phyloP scores from a whole-genome alignment of 2,113 vertebrate genomes.

The Chloebia gouldiae region DNA sequence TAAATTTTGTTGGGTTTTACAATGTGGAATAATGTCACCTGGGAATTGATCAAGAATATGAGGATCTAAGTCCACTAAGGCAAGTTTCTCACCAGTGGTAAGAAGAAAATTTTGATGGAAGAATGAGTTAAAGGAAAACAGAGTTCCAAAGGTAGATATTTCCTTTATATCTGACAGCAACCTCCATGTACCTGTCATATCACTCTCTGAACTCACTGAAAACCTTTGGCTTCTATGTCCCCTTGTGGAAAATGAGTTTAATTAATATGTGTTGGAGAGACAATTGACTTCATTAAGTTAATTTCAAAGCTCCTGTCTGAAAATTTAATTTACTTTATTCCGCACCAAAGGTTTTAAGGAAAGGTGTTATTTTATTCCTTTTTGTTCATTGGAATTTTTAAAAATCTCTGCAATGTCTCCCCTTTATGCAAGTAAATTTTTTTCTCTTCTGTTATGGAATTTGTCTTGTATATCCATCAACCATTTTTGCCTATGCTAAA shows the following conservation, averaged over 20 bases:
- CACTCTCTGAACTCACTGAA: background rate
- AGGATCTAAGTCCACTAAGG: background rate
- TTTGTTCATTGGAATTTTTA: background rate
- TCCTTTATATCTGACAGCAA: background rate
- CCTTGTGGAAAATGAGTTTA: background rate
- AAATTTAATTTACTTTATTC: background rate
- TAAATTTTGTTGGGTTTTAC: background rate
- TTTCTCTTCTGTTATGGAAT: background rate
- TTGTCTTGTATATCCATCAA: background rate
- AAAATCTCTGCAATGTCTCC: background rate
- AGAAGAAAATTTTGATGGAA: background rate
- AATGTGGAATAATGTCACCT: background rate
- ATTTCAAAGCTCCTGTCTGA: background rate
- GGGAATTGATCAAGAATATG: background rate
- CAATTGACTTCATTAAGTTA: background rate
- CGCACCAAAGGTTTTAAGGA: fast-evolving
- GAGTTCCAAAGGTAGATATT: background rate
- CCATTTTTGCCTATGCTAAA: background rate
- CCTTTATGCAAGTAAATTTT: background rate
- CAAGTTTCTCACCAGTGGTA: background rate
- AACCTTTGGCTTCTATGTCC: background rate
- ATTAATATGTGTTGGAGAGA: background rate
- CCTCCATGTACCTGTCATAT: background rate
- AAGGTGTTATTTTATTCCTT: background rate
- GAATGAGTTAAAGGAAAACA: background rate